Conservation (phyloP, 2,797 vertebrate species). For the Cercopithecus diana region DNA sequence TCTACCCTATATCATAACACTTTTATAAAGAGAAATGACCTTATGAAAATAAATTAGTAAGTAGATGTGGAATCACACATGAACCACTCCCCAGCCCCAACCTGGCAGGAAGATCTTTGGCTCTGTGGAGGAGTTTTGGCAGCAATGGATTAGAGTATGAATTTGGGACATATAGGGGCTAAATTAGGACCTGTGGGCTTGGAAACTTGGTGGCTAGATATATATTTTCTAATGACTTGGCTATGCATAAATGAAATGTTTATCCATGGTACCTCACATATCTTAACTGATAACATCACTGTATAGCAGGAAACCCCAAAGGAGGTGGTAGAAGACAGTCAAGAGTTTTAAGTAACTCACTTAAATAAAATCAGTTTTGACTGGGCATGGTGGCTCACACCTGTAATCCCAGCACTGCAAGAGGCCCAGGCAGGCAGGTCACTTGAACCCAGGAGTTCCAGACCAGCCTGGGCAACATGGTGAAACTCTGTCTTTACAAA, state of each 20-base stretch:
- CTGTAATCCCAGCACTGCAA: too few relatives aligned
- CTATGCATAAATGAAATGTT: not conserved
- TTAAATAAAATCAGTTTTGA: not conserved
- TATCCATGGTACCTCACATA: not conserved
- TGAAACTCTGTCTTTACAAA: too few relatives aligned
- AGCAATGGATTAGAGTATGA: not conserved
- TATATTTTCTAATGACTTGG: not conserved
- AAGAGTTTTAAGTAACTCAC: not conserved
- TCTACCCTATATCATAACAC: not conserved
- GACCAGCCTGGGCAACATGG: too few relatives aligned
- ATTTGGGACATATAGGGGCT: not conserved
- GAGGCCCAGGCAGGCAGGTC: too few relatives aligned
- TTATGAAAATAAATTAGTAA: slow-evolving; percentile 27
- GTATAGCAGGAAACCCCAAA: not conserved
- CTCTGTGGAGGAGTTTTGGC: not conserved
- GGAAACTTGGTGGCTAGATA: not conserved
- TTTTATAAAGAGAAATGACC: not conserved
- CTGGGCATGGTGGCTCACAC: too few relatives aligned
- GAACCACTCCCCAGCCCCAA: not conserved
- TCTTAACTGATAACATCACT: not conserved
- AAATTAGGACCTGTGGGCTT: not conserved
- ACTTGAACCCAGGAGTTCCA: too few relatives aligned
- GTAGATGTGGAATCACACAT: not conserved
- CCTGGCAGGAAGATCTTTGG: not conserved
- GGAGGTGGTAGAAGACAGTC: not conserved